Conservation (phyloP, 2,797 vertebrate species). For the Mormyrus proboscirostris region DNA sequence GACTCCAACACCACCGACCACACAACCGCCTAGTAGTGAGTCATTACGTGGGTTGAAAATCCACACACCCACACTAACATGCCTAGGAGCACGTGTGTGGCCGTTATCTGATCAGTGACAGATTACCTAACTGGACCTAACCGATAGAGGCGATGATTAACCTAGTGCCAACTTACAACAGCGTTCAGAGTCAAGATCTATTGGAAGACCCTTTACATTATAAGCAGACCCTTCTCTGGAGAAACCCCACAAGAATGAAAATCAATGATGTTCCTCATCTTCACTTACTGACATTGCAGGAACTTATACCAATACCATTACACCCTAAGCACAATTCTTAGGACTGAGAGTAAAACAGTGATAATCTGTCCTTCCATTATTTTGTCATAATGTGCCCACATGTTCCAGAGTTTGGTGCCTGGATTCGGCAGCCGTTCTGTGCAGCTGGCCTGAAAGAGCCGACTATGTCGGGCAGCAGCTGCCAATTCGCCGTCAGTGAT, state of each 20-base stretch:
- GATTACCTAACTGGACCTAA: constrained; percentile 2
- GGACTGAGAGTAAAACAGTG: background rate
- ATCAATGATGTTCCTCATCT: background rate
- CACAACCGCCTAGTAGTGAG: constrained; percentile 52
- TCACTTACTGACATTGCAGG: background rate
- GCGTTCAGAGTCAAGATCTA: background rate
- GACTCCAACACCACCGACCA: constrained; percentile 26
- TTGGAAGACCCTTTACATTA: background rate
- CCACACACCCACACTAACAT: constrained; percentile 25
- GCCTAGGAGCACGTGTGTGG: constrained; percentile 17
- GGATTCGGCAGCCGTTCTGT: background rate
- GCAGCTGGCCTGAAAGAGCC: background rate
- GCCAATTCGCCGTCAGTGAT: background rate
- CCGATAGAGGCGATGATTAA: background rate
- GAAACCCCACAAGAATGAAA: constrained; percentile 4
- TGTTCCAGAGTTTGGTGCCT: background rate
- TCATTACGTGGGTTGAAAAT: constrained; percentile 43
- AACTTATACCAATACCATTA: background rate
- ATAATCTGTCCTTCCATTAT: background rate
- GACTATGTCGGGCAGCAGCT: background rate
- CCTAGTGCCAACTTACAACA: background rate
- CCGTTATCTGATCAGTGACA: background rate
- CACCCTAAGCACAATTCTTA: background rate
- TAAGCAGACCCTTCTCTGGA: background rate
- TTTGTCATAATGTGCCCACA: background rate